phyloP scores from a whole-genome alignment of 64 coral and sea anemone genomes.

The Astreopora myriophthalma region DNA sequence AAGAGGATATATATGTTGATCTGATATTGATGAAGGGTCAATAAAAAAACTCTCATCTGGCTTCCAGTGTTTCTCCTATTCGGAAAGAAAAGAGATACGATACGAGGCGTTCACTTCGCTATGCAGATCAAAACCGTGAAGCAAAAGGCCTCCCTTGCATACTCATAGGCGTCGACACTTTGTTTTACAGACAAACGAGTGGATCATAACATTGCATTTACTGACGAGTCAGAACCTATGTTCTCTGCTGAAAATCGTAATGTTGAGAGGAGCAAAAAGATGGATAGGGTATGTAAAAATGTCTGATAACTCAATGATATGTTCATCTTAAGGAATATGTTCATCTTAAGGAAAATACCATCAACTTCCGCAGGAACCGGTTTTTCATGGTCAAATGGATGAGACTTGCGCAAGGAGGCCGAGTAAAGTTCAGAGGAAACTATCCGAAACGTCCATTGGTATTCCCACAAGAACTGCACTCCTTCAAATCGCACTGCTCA shows the following conservation, averaged over 20 bases:
- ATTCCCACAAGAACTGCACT: constrained; percentile 80
- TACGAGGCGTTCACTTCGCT: no score
- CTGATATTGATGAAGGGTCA: no score
- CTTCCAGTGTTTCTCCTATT: no score
- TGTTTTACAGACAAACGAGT: neutral
- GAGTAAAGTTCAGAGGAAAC: neutral
- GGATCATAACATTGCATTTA: neutral
- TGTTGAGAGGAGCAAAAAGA: neutral
- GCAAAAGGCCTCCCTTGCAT: no score
- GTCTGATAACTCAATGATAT: no score
- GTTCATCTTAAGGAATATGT: no score
- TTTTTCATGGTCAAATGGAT: neutral
- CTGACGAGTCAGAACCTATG: neutral
- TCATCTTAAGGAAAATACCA: no score
- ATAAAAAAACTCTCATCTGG: no score
- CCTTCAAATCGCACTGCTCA: constrained; percentile 82
- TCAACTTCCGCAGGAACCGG: neutral
- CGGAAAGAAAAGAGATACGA: no score
- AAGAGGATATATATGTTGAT: no score
- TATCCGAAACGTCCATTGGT: neutral
- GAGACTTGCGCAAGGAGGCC: neutral
- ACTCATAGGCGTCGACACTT: neutral
- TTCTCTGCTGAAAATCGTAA: neutral
- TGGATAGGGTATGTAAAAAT: neutral
- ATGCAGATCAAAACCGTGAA: no score